phyloP scores from a whole-genome alignment of 2,888 invertebrate species.

The Aricia artaxerxes region DNA sequence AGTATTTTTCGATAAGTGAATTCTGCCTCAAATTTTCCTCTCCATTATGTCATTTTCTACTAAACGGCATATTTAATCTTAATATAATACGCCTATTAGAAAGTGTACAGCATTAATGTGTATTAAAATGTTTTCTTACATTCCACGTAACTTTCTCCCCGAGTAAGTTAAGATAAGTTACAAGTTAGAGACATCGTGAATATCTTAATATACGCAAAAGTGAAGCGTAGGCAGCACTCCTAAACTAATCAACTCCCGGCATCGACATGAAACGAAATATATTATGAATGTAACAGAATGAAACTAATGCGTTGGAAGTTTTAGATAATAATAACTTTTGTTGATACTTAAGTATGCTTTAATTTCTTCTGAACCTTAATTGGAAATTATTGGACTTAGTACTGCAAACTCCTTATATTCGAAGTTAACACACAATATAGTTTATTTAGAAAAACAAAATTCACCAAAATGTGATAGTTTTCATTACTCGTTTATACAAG shows the following conservation, averaged over 20 bases:
- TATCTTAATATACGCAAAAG: neutral
- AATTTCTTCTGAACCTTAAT: too few species aligned
- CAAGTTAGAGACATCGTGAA: neutral
- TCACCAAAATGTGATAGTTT: too few species aligned
- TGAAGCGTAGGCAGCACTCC: neutral
- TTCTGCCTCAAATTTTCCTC: neutral
- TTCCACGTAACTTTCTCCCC: neutral
- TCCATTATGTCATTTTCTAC: neutral
- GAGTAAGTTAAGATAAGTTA: slow-evolving; percentile 4
- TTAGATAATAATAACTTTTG: neutral
- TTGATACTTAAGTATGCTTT: too few species aligned
- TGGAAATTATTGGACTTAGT: too few species aligned
- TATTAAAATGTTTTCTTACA: neutral
- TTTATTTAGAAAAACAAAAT: too few species aligned
- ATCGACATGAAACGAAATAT: slow-evolving; percentile 2
- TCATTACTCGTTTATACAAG: too few species aligned
- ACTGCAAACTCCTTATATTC: too few species aligned
- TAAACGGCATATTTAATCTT: neutral
- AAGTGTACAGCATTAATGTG: neutral
- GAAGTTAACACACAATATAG: too few species aligned
- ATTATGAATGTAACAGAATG: neutral
- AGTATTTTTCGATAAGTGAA: slow-evolving; percentile 6
- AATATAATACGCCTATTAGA: neutral
- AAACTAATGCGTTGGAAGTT: neutral
- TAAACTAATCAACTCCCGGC: neutral